Conservation (phyloP, 2,797 vertebrate genomes). For the Sebastolobus altivelis region DNA sequence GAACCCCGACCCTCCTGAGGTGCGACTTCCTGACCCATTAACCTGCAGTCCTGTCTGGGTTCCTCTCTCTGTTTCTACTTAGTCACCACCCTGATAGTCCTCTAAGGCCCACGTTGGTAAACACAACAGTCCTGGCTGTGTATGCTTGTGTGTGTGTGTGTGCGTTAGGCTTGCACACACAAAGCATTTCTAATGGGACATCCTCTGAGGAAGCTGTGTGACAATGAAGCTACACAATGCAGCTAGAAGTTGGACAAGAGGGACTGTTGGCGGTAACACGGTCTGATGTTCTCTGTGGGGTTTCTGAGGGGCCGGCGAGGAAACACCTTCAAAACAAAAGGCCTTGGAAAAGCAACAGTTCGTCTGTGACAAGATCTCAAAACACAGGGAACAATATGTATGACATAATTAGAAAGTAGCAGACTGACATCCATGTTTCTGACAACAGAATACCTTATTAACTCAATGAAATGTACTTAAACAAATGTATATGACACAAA, state of each 20-base stretch:
- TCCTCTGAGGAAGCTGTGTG: slow-evolving; percentile 79
- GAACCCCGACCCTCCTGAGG: slow-evolving; percentile 23
- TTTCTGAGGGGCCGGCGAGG: slow-evolving; percentile 62
- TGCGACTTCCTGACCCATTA: slow-evolving; percentile 62
- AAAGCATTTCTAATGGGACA: slow-evolving; percentile 67
- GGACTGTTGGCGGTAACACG: slow-evolving; percentile 46
- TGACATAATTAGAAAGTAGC: slow-evolving; percentile 36
- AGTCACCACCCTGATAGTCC: slow-evolving; percentile 27
- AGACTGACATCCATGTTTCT: not conserved
- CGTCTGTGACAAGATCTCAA: slow-evolving; percentile 23
- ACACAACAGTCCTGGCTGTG: slow-evolving; percentile 19
- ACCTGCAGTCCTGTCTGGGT: slow-evolving; percentile 22
- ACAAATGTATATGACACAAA: too few relatives aligned
- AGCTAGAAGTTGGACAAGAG: slow-evolving; percentile 40
- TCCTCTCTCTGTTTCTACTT: slow-evolving; percentile 31
- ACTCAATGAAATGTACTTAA: too few relatives aligned
- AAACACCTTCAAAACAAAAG: slow-evolving; percentile 79
- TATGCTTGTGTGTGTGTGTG: slow-evolving; percentile 23
- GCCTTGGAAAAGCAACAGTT: slow-evolving; percentile 46
- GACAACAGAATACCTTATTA: too few relatives aligned
- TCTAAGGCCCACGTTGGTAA: not conserved
- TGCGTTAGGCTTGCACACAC: slow-evolving; percentile 33
- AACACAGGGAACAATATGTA: slow-evolving; percentile 44
- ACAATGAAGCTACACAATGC: slow-evolving; percentile 71
- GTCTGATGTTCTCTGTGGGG: slow-evolving; percentile 71